Evolutionary conservation across 2,113 vertebrate species (phyloP), one percentile per base, ranked within the genome.

Genomic region (Triplophysa siluroides): DNA sequence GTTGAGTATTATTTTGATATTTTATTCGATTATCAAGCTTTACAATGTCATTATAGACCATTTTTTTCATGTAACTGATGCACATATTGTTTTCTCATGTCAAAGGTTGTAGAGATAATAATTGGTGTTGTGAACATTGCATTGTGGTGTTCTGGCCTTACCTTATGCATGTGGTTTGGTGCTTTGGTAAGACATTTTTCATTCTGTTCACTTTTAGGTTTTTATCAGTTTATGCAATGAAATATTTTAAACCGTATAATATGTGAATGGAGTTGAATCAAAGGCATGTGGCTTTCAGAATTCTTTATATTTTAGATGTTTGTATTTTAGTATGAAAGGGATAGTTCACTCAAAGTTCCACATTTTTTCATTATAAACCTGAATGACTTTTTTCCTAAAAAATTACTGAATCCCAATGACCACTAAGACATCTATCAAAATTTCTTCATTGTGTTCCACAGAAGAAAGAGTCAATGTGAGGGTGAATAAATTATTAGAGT

Each of bases 71-170:
- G 26, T 52, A 70, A n/a, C 21, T 54, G 1, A 38, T 13, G 29
- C 21, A 41, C 38, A 38, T 29, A 4, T 29, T 29, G 29, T 19
- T 9, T 80, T 52, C 2, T 50, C 50, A 21, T 83, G 74, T 11
- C 24, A 26, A 81, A 92, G 91, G 43, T 84, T 6, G 29, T 88
- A 65, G 91, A 92, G 58, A 89, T 91, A 1, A 82, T 92, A 86
- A 45, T 88, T 8, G 92, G 90, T 14, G 41, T 88, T 11, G 65
- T 90, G 33, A 86, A 86, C 71, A 80, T 92, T 8, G 85, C 83
- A 12, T 18, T 88, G 0, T 89, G 87, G 11, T 72, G 18, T 56
- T 72, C 38, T 16, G 26, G 50, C 10, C n/a, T 4, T 16, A 0
- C 0, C 4, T 80, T 21, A 33, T 77, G 84, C 7, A 43, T 56